Evolutionary conservation across 2,797 vertebrate species (phyloP), one percentile per base, ranked within the genome.

Genomic region (Rachycentron canadum): DNA sequence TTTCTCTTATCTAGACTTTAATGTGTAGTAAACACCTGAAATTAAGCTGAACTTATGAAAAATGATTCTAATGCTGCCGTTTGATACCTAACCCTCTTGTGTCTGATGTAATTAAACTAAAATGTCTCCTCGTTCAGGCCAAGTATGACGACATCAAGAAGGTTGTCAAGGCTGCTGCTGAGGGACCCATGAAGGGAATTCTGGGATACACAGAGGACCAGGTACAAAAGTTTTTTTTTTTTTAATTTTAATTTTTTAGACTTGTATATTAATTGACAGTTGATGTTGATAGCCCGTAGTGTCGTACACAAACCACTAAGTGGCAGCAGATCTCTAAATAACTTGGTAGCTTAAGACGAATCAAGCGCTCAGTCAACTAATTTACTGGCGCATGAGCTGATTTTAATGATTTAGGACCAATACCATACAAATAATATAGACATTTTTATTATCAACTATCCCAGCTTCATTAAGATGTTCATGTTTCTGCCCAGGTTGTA

Each of bases 61-160:
- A 4, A 16, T 16, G 1, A 5, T 5, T 41, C 41, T 43, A 6
- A 7, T 43, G 41, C 43, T 47, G 43, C 43, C 7, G 2, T 47
- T 47, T n/a, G 2, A 52, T 25, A 14, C 4, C 23, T 7, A 26
- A 7, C 5, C 5, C 23, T 26, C 11, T 13, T 12, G 11, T 25
- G 4, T 50, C 47, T 50, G n/a, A 25, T 50, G 10, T 7, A 50
- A 23, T 50, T 50, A 7, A 68, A 19, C 21, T 38, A 13, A 38
- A 7, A 47, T 9, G 9, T 65, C 19, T 50, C 25, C 14, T 7
- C 38, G 6, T 40, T 53, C 57, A 97, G 97, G 97, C 97, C 49
- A 97, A 96, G 61, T 98, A 98, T 1, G 97, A 97, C 0, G 96
- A 96, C 58, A 98, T 98, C 83, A 98, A 98, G 94, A 96, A 96